Conservation (phyloP, 2,113 vertebrate species). For the Bujurquina vittata region DNA sequence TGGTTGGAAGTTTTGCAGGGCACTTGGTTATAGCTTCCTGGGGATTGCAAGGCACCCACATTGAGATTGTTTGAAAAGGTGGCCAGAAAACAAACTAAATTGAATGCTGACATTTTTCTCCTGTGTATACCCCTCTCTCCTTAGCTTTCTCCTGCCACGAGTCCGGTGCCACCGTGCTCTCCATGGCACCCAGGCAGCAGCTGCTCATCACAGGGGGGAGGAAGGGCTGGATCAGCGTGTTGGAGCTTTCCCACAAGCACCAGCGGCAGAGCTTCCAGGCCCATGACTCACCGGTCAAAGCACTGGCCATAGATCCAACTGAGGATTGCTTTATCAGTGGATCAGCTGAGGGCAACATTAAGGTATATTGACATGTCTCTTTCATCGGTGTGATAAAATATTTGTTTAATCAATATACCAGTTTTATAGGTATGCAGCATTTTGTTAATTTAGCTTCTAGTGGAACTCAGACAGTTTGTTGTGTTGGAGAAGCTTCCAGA, state of each 20-base stretch:
- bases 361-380: slow-evolving; percentile 79
- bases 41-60: background rate
- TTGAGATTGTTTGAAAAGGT: background rate
- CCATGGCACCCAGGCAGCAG: slow-evolving; percentile 92
- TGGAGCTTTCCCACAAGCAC: slow-evolving; percentile 89
- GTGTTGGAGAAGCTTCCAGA: background rate
- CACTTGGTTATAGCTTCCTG: background rate
- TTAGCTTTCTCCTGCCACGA: slow-evolving; percentile 95
- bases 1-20: background rate
- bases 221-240: slow-evolving; percentile 91
- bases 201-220: slow-evolving; percentile 93
- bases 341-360: slow-evolving; percentile 97
- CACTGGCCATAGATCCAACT: slow-evolving; percentile 89
- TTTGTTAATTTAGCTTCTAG: background rate
- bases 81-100: background rate
- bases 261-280: slow-evolving; percentile 94
- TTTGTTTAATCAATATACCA: background rate
- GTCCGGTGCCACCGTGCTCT: slow-evolving; percentile 92
- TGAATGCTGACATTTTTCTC: background rate
- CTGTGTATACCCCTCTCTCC: background rate
- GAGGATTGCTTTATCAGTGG: slow-evolving; percentile 96
- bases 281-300: slow-evolving; percentile 96
- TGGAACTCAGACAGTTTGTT: background rate
- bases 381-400: background rate
- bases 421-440: background rate